These are phyloP conservation scores for Oreocharis arfaki DNA, from an alignment of 2,113 vertebrate species.

Conservation along the genomic window DNA sequence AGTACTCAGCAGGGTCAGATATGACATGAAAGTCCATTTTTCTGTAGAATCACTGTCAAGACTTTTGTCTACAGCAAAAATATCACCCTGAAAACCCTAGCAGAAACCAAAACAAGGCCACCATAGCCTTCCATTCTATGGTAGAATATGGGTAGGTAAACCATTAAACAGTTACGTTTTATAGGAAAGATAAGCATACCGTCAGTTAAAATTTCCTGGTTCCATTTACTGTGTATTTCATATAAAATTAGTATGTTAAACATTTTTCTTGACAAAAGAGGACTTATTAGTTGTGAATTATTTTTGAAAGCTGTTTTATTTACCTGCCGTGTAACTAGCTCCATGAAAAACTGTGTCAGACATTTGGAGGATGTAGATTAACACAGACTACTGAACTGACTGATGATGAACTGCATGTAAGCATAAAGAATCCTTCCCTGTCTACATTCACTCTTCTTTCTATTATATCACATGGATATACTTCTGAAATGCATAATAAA, in stretches of 20 bases:
- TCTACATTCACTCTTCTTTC: neutral
- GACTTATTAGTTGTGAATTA: neutral
- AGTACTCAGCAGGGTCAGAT: neutral
- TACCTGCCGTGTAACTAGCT: neutral
- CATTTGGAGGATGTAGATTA: neutral
- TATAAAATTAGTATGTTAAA: neutral
- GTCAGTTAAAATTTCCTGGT: neutral
- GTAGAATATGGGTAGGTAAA: neutral
- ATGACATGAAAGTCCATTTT: neutral
- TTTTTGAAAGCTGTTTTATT: neutral
- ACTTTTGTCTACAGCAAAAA: neutral
- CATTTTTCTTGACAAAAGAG: neutral
- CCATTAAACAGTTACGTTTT: neutral
- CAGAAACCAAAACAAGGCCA: neutral
- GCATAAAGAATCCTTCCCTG: neutral
- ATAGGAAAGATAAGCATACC: neutral
- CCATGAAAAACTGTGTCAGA: neutral
- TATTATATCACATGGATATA: neutral
- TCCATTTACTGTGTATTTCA: neutral
- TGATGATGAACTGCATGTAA: neutral
- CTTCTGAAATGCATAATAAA: neutral
- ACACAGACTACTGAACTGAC: neutral
- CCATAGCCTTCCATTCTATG: neutral
- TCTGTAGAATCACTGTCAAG: neutral
- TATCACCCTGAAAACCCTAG: neutral